Evolutionary conservation across 1,140 invertebrate genomes (phyloP), one percentile per base, ranked within the genome.

Genomic region (Mya arenaria): DNA sequence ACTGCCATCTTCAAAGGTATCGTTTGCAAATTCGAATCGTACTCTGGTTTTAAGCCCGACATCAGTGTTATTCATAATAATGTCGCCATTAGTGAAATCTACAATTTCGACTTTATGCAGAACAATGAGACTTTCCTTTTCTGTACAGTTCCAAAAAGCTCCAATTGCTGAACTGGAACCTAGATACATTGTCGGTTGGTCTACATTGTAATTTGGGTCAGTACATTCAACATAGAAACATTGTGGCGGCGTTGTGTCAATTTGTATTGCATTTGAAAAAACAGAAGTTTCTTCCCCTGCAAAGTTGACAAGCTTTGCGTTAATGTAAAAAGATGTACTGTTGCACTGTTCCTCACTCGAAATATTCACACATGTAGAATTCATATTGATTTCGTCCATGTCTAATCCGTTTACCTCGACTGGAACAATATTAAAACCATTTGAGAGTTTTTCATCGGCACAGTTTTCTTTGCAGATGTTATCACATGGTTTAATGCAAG

Each of bases 61-160:
- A 13, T 6, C 28, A 13, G 48, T 65, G 25, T 19, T 65, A 25
- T 65, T 34, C 60, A 77, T 66, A 60, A 77, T 41, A 4, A 28
- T 13, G 10, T 52, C 25, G 34, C 37, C 25, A 41, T 36, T 39
- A 2, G 25, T 17, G 5, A n/a, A 34, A 23, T 25, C 15, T 4
- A 44, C 8, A 8, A 77, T 39, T 30, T 41, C 30, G 13, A 77
- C 74, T 13, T 17, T 19, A n/a, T 66, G 66, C 6, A 34, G 10
- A 30, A 39, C 48, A 30, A 77, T 77, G 10, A 44, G 58, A 37
- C 74, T 77, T 48, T 55, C 55, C 23, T 77, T 60, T 55, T 77
- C 74, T 28, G 60, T 34, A 25, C 60, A 77, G 34, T 77, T 66
- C 74, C 74, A 77, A 63, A 52, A 77, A 1, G 74, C 74, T 52